Base-by-base conservation (phyloP, 1,140 invertebrate species). In the Tenebrio molitor region DNA sequence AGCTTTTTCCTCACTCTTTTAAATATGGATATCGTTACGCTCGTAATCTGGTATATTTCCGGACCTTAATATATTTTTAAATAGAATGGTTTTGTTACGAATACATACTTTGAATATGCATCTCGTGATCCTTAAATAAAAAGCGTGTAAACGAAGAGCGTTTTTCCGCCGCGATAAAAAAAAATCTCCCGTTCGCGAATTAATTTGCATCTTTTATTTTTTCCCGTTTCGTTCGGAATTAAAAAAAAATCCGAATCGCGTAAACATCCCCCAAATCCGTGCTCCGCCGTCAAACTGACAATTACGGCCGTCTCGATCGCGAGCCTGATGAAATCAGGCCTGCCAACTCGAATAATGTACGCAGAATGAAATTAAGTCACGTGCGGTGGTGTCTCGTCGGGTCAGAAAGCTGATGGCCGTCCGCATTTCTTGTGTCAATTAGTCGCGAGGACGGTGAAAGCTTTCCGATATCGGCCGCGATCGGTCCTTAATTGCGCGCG, bases 141-240 rank as follows among this genome's bases (percentile, higher is more conserved):
- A 29, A 21, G 19, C 8, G 50, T 58, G 50, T 58, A 58, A 58
- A 58, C 50, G 15, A n/a, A 17, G 29, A 58, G 23, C 29, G 50
- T 29, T 58, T 29, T 58, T 29, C 50, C 15, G 29, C 50, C 21
- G 50, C 29, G 14, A 58, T 58, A 25, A 58, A 58, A 39, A 58
- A 58, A 58, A 58, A 58, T 29, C 15, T 25, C 23, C 7, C 19
- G 23, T 53, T 53, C 46, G 14, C 46, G 21, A 23, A 53, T 53
- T 58, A 29, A 58, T 58, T 58, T 58, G 21, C 21, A 58, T 58
- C 29, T 58, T 58, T 29, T 50, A 19, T 19, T 15, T 50, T 0
- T 19, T 23, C 15, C n/a, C n/a, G n/a, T n/a, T 29, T 29, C 25
- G 8, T 3, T 29, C 25, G 25, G 25, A 8, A 6, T 1, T 50